Conservation (phyloP, 2,797 vertebrate genomes). For the Clarias fuscus region DNA sequence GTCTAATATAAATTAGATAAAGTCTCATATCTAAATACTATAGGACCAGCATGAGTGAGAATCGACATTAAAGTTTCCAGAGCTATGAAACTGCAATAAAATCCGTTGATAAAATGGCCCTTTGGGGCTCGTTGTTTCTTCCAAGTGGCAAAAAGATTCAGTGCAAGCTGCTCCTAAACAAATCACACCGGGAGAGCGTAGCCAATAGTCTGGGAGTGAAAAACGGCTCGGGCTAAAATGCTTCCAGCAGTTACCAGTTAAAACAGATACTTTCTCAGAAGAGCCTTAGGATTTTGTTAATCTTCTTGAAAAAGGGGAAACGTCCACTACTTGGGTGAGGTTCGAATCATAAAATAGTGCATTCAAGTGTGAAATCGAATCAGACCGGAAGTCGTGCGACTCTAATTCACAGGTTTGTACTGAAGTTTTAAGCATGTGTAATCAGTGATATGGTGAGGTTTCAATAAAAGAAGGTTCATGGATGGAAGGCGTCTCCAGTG, state of each 20-base stretch:
- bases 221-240: constrained; percentile 5
- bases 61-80: constrained; percentile 11
- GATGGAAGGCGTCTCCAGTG: not conserved
- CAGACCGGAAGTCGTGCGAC: not conserved
- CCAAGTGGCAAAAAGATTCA: constrained; percentile 21
- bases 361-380: not conserved
- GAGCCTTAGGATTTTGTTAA: not conserved
- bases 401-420: not conserved
- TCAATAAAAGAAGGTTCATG: not conserved
- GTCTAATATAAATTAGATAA: not conserved
- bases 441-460: not conserved
- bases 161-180: constrained; percentile 17
- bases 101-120: constrained; percentile 14
- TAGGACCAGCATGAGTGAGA: not conserved
- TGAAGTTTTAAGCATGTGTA: not conserved
- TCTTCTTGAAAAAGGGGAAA: not conserved
- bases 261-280: constrained; percentile 20
- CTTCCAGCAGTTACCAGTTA: constrained; percentile 25
- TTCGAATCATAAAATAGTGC: not conserved
- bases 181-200: constrained; percentile 4
- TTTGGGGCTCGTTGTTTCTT: constrained; percentile 27
- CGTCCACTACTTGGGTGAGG: not conserved
- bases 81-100: constrained; percentile 19
- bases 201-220: constrained; percentile 22
- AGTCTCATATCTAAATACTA: constrained; percentile 6